Conservation (phyloP, 2,797 vertebrate genomes). For the Myoxocephalus aenaeus region DNA sequence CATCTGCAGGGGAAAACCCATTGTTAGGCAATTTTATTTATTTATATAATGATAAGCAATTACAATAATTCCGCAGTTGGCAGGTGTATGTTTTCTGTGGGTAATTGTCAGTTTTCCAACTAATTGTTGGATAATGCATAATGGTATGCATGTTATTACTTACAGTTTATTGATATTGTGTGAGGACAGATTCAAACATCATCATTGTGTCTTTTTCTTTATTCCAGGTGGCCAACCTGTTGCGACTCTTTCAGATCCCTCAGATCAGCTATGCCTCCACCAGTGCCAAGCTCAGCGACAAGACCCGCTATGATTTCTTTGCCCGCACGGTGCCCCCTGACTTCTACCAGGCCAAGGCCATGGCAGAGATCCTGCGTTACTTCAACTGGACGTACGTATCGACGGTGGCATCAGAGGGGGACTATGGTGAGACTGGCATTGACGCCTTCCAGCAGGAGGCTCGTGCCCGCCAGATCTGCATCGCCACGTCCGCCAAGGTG, state of each 20-base stretch:
- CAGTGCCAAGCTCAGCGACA: conserved; percentile 98
- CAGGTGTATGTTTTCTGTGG: conserved; percentile 39
- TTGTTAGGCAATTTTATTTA: conserved; percentile 29
- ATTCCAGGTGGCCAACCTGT: conserved; percentile 95
- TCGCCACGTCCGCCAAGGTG: conserved; percentile 97
- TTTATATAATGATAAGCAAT: conserved; percentile 44
- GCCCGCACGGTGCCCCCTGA: conserved; percentile 97
- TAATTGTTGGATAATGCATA: background rate
- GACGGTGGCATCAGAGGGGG: conserved; percentile 96
- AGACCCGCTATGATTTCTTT: conserved; percentile 97
- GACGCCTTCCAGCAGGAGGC: conserved; percentile 98
- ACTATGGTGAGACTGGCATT: conserved; percentile 97
- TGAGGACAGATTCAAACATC: conserved; percentile 1
- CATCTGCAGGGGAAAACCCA: conserved; percentile 40
- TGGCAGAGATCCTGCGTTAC: conserved; percentile 96
- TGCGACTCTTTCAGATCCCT: conserved; percentile 97
- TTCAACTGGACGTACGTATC: conserved; percentile 99
- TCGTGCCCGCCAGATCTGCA: conserved; percentile 96
- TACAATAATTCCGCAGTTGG: conserved; percentile 34
- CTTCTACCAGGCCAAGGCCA: conserved; percentile 99
- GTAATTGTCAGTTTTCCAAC: conserved; percentile 9
- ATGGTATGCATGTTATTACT: background rate
- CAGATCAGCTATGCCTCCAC: conserved; percentile 99
- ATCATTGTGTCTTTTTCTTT: conserved; percentile 19
- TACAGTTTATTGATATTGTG: background rate